Evolutionary conservation across 2,113 vertebrate species (phyloP).

Genomic region (Dipodomys merriami): DNA sequence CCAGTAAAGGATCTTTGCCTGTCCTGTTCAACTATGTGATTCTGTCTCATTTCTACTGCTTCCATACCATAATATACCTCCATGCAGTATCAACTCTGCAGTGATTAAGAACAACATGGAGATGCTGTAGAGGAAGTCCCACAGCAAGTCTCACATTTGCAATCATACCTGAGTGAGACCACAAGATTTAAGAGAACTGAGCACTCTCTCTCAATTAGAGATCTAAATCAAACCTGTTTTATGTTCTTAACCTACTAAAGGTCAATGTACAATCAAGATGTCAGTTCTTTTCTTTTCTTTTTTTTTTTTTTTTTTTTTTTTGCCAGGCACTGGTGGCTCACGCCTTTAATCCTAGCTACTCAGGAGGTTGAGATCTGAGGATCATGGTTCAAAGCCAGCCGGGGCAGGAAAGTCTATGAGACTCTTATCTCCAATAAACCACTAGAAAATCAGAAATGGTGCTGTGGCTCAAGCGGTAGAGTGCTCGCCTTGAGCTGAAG

Average conservation of each 20-base stretch:
- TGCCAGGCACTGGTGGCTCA: no score
- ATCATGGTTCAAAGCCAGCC: no score
- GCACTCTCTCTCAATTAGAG: background rate
- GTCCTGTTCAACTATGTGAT: background rate
- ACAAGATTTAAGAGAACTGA: background rate
- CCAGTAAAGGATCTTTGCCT: background rate
- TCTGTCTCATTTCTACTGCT: background rate
- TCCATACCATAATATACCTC: background rate
- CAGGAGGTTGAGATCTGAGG: no score
- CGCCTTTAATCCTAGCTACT: no score
- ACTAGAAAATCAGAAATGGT: no score
- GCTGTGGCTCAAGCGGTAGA: no score
- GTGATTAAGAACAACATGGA: no score
- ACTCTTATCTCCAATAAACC: no score
- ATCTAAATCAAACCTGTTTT: background rate
- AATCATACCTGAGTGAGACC: background rate
- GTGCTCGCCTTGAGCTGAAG: no score
- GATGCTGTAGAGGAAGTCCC: background rate
- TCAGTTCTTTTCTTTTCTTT: no score
- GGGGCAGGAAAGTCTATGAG: no score
- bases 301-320: no score
- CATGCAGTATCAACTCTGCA: background rate
- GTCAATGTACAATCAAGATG: background rate
- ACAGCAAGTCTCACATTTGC: background rate
- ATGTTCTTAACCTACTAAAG: background rate